phyloP scores from a whole-genome alignment of 1,140 invertebrate genomes.

The Polypedilum pembai region DNA sequence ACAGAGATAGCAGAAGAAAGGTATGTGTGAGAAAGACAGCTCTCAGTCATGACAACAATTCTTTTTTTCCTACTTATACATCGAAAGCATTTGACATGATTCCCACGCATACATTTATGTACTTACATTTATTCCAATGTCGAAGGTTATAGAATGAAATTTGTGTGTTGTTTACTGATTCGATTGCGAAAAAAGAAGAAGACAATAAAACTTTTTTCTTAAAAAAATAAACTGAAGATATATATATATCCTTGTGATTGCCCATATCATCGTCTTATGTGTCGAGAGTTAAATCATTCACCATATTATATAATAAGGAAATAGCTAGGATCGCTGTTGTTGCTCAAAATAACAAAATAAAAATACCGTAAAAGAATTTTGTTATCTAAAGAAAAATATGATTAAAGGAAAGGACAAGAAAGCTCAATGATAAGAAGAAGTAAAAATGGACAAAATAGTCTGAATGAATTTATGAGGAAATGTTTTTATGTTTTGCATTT shows the following conservation, averaged over 20 bases:
- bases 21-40: not conserved
- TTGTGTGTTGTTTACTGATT: constrained; percentile 18
- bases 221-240: too few species aligned
- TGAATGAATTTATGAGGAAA: not conserved
- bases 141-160: not conserved
- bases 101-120: constrained; percentile 4
- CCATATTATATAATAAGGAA: not conserved
- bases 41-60: constrained; percentile 2
- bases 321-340: not conserved
- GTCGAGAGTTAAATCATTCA: not conserved
- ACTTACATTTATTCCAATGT: not conserved
- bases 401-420: not conserved
- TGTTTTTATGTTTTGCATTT: constrained; percentile 5
- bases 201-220: too few species aligned
- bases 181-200: not conserved
- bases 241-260: not conserved
- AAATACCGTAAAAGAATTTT: not conserved
- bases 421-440: not conserved
- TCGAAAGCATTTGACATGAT: not conserved
- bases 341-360: not conserved
- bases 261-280: not conserved
- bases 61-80: not conserved
- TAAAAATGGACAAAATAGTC: not conserved
- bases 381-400: not conserved
- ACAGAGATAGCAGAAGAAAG: not conserved